Evolutionary conservation across 2,888 invertebrate genomes (phyloP).

Genomic region (Cerceris rybyensis): DNA sequence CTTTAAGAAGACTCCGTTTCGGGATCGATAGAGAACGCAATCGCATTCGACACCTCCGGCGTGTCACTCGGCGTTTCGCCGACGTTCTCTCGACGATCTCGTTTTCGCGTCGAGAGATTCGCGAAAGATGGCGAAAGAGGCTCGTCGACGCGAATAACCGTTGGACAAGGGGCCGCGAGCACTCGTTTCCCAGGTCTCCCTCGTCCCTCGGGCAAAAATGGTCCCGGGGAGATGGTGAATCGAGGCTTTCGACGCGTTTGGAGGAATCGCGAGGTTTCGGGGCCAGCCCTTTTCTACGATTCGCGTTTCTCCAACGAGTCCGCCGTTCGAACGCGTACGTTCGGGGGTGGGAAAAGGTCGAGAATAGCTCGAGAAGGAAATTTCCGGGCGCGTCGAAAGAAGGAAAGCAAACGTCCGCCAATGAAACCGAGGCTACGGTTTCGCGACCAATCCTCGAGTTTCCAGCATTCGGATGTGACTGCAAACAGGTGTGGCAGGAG

Average conservation of each 20-base stretch:
- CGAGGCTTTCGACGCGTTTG: too few species aligned
- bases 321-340: background rate
- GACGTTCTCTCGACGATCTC: background rate
- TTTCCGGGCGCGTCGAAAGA: slow-evolving; percentile 17
- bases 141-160: background rate
- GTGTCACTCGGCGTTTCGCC: slow-evolving; percentile 37
- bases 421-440: slow-evolving; percentile 56
- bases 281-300: too few species aligned
- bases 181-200: too few species aligned
- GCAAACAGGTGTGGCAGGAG: slow-evolving; percentile 54
- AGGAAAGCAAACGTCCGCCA: slow-evolving; percentile 59
- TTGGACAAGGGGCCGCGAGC: too few species aligned
- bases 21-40: slow-evolving; percentile 72
- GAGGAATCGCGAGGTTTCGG: too few species aligned
- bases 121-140: background rate
- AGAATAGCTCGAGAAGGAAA: too few species aligned
- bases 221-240: too few species aligned
- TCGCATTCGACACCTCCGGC: slow-evolving; percentile 68
- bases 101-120: slow-evolving; percentile 15
- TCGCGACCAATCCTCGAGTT: slow-evolving; percentile 75
- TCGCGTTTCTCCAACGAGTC: too few species aligned
- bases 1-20: slow-evolving; percentile 71
- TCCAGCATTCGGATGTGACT: slow-evolving; percentile 76
- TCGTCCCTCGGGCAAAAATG: too few species aligned
- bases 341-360: background rate